phyloP scores from a whole-genome alignment of 2,797 vertebrate species.

The Parauchenoglanis punctatus region DNA sequence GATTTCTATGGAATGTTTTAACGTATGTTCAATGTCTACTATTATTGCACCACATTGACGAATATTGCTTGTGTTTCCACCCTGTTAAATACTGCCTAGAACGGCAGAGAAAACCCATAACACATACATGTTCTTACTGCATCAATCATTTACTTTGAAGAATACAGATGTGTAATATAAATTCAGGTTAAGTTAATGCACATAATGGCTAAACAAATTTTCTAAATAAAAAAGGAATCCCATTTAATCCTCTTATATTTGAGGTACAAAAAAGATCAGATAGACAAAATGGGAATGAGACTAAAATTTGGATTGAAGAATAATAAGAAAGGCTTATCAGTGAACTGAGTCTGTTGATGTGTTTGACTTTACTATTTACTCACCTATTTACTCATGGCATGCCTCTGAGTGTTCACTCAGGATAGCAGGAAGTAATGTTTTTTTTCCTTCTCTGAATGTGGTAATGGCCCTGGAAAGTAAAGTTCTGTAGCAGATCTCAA shows the following conservation, averaged over 20 bases:
- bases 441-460: not conserved
- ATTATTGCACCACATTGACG: not conserved
- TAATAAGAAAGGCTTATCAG: conserved; percentile 12
- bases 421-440: not conserved
- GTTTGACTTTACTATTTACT: conserved; percentile 41
- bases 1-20: not conserved
- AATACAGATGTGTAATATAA: not conserved
- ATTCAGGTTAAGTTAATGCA: not conserved
- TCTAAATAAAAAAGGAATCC: not conserved
- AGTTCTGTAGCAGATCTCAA: not conserved
- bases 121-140: not conserved
- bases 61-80: not conserved
- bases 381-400: conserved; percentile 9
- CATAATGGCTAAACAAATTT: too few species aligned
- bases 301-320: not conserved
- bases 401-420: conserved; percentile 23
- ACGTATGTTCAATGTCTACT: not conserved
- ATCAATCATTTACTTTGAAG: not conserved
- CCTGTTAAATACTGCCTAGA: not conserved
- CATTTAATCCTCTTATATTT: not conserved
- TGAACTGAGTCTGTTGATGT: not conserved
- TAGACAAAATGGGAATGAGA: not conserved
- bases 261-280: not conserved
- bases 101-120: not conserved
- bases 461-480: conserved; percentile 3